phyloP scores from a whole-genome alignment of 2,888 invertebrate species.

The Oscheius sp. region DNA sequence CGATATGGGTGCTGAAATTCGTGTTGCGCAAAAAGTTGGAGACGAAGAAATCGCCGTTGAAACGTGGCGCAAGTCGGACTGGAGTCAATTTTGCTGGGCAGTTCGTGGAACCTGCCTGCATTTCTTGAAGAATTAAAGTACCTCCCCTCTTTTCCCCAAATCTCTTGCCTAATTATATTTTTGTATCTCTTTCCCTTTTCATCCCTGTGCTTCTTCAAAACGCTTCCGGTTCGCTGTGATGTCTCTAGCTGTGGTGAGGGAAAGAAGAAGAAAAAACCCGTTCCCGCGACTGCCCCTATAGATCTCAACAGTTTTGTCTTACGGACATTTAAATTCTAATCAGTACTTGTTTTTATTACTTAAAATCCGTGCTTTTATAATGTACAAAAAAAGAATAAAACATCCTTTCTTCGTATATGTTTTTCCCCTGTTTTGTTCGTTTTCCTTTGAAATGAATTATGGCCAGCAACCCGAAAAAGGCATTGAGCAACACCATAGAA shows the following conservation, averaged over 20 bases:
- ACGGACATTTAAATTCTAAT: constrained; percentile 28
- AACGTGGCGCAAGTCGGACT: constrained; percentile 59
- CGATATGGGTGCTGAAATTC: constrained; percentile 55
- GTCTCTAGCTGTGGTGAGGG: constrained; percentile 31
- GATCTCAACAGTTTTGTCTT: constrained; percentile 33
- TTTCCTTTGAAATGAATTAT: not conserved
- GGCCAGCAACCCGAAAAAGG: not conserved
- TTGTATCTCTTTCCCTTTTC: not conserved
- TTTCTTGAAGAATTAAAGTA: constrained; percentile 44
- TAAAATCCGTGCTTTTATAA: not conserved
- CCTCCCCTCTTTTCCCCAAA: not conserved
- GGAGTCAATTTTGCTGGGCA: constrained; percentile 65
- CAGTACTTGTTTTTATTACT: not conserved
- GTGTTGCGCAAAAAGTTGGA: constrained; percentile 50
- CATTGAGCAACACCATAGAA: constrained; percentile 17
- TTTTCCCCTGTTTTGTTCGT: not conserved
- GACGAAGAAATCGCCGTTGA: constrained; percentile 58
- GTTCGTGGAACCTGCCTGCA: constrained; percentile 60
- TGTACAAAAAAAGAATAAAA: constrained; percentile 16
- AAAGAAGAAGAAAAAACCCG: constrained; percentile 4
- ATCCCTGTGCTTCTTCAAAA: not conserved
- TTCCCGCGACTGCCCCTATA: constrained; percentile 19
- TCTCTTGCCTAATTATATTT: not conserved
- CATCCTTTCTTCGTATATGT: not conserved
- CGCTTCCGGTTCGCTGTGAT: constrained; percentile 22